A percentile compares a stretch with the other conserved stretches of the same genome.
Evolutionary conservation across 1,140 invertebrate species (phyloP).

Genomic region (Coenobita brevimanus): DNA sequence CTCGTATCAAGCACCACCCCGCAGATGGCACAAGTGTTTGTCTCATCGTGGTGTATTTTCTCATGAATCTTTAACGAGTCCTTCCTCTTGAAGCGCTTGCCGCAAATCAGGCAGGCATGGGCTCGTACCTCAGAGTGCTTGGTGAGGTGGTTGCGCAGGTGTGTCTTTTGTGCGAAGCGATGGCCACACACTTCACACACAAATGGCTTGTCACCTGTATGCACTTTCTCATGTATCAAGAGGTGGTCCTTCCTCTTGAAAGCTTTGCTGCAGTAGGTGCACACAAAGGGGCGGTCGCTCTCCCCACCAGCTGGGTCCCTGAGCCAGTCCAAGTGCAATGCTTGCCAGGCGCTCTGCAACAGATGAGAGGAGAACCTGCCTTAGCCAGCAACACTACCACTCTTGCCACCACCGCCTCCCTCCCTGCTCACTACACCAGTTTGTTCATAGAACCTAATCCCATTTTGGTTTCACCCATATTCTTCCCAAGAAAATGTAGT

Average conservation of each 20-base stretch:
- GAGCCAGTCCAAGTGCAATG: slow-evolving; percentile 59
- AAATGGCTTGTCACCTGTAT: slow-evolving; percentile 79
- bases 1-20: slow-evolving; percentile 48
- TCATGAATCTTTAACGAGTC: slow-evolving; percentile 68
- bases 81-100: slow-evolving; percentile 68
- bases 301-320: slow-evolving; percentile 43
- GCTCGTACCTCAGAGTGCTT: slow-evolving; percentile 68
- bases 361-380: slow-evolving; percentile 63
- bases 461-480: background rate
- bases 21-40: slow-evolving; percentile 60
- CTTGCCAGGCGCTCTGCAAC: slow-evolving; percentile 60
- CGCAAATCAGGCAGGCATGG: slow-evolving; percentile 64
- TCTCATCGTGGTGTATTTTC: slow-evolving; percentile 66
- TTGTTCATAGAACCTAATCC: slow-evolving; percentile 24
- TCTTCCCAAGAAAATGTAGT: background rate
- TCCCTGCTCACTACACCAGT: slow-evolving; percentile 7
- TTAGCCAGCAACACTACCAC: slow-evolving; percentile 61
- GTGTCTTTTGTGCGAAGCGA: slow-evolving; percentile 66
- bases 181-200: slow-evolving; percentile 70
- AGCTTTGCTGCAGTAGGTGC: slow-evolving; percentile 78
- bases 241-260: slow-evolving; percentile 82
- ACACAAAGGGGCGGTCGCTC: slow-evolving; percentile 79
- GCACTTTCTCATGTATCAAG: slow-evolving; percentile 80
- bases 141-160: slow-evolving; percentile 68
- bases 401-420: background rate